phyloP scores from a whole-genome alignment of 2,797 vertebrate genomes.

The Sebastes vulpes region DNA sequence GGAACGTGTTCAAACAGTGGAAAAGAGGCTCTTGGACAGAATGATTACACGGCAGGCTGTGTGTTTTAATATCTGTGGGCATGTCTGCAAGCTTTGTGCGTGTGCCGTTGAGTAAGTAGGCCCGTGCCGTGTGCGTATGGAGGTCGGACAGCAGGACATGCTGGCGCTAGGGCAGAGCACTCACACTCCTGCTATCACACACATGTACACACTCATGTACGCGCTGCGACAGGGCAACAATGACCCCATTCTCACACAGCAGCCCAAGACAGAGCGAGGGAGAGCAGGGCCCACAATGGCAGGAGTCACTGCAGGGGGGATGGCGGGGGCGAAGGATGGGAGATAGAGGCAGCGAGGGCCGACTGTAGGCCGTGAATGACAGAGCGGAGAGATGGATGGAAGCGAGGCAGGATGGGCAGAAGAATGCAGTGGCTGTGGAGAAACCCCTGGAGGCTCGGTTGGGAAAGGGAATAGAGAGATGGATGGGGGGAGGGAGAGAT shows the following conservation, averaged over 20 bases:
- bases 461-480: constrained; percentile 50
- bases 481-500: constrained; percentile 56
- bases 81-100: background rate
- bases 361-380: constrained; percentile 66
- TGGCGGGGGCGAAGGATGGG: constrained; percentile 43
- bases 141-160: constrained; percentile 55
- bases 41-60: background rate
- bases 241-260: constrained; percentile 85
- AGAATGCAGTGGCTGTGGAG: constrained; percentile 57
- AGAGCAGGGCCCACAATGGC: constrained; percentile 79
- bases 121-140: constrained; percentile 30
- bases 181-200: constrained; percentile 38
- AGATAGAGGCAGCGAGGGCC: constrained; percentile 39
- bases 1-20: background rate
- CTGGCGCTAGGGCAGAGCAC: constrained; percentile 45
- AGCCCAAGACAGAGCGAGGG: constrained; percentile 79
- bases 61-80: background rate
- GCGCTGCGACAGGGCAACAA: constrained; percentile 78
- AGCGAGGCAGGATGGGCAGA: constrained; percentile 54
- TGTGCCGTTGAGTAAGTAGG: constrained; percentile 5
- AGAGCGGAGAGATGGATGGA: constrained; percentile 57
- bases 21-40: background rate
- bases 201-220: constrained; percentile 31
- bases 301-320: constrained; percentile 72
- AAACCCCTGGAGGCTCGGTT: constrained; percentile 70